Evolutionary conservation across 2,888 invertebrate genomes (phyloP).

Genomic region (Tipula helvola): DNA sequence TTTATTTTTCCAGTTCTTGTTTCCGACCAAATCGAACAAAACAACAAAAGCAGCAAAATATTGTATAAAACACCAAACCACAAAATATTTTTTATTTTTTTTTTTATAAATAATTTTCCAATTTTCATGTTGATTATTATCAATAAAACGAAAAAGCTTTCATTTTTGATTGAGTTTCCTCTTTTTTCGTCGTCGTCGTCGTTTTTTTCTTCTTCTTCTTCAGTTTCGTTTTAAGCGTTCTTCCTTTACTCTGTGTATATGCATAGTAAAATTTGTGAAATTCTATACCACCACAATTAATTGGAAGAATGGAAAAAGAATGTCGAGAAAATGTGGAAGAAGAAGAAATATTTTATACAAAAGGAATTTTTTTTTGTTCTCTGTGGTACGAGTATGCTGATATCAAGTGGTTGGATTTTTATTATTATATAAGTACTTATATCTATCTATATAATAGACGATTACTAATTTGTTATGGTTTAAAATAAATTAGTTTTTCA

Average conservation of each 20-base stretch:
- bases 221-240: neutral
- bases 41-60: neutral
- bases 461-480: neutral
- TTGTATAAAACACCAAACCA: neutral
- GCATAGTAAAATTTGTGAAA: neutral
- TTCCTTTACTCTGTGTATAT: neutral
- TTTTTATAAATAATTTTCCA: neutral
- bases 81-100: neutral
- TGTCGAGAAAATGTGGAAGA: neutral
- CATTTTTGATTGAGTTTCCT: conserved; percentile 4
- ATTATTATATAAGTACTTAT: neutral
- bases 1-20: neutral
- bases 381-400: neutral
- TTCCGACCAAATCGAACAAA: neutral
- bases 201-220: neutral
- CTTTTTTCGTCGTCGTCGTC: neutral
- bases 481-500: neutral
- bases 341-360: neutral
- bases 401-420: neutral
- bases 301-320: neutral
- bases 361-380: neutral
- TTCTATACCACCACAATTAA: neutral
- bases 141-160: neutral
- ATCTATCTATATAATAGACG: neutral
- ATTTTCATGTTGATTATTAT: neutral